Base-by-base conservation (phyloP, 2,888 invertebrate species). In the Abrostola tripartita region DNA sequence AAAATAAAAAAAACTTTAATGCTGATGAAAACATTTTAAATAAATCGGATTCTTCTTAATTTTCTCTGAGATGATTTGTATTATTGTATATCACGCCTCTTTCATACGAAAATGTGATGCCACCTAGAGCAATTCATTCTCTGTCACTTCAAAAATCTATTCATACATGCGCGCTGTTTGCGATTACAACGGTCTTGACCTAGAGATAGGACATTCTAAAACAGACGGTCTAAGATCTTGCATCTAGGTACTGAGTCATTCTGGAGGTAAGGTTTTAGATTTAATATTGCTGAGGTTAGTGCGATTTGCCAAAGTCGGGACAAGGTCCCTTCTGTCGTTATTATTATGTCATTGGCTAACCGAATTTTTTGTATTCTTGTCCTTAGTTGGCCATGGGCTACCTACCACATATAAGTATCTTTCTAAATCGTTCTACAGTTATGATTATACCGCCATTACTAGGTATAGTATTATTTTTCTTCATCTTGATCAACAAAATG, bases 81-180 rank as follows among this genome's bases (percentile, higher is more conserved):
- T 24, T 24, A 4, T 24, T 24, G 4, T 2, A 24, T 24, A 24
- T 24, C n/a, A n/a, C n/a, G n/a, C n/a, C n/a, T 24, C 24, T 24
- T 4, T 24, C 24, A 24, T 24, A 24, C 24, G 24, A 24, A 41
- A 6, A 42, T 14, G 11, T 12, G n/a, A 9, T 6, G 42, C 8
- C 14, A 44, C n/a, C n/a, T n/a, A n/a, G n/a, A n/a, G 1, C 42
- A 24, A 8, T 47, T 9, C 8, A 8, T 47, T 47, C 24, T 24
- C 24, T 47, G 44, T 24, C 14, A 47, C 44, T 24, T 24, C 44
- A 14, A 24, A 47, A 44, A 14, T 47, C 14, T 24, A 47, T 47
- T 47, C 44, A 47, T 47, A 47, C 14, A 47, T 47, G 44, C 44
- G 44, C 9, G 44, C 8, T n/a, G 14, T 6, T 50, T 50, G 50